These are phyloP conservation scores for Hirudo medicinalis DNA, from an alignment of 1,140 invertebrate genomes.

Conservation along the genomic window DNA sequence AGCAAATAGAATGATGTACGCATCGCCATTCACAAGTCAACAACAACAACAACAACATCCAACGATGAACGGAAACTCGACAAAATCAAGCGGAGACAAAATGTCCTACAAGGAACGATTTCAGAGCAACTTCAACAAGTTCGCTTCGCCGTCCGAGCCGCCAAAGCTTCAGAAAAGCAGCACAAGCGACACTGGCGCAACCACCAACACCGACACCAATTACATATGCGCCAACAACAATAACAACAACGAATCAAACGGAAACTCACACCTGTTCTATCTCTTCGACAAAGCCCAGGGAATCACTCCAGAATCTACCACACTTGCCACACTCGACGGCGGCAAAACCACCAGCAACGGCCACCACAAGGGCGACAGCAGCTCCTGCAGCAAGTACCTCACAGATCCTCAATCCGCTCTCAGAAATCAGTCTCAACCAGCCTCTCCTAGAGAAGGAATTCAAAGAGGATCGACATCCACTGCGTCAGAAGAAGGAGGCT, in stretches of 20 bases:
- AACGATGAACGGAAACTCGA: neutral
- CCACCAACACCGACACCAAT: neutral
- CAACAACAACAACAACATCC: neutral
- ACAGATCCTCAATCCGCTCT: too few species aligned
- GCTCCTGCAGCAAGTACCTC: neutral
- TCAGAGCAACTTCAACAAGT: constrained; percentile 2
- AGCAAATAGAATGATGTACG: too few species aligned
- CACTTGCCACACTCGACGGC: neutral
- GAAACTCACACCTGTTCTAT: neutral
- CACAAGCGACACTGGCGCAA: neutral
- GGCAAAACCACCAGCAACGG: neutral
- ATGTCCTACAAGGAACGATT: neutral
- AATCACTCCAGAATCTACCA: neutral
- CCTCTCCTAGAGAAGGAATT: too few species aligned
- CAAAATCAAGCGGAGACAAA: neutral
- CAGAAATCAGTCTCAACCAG: too few species aligned
- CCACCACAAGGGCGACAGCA: neutral
- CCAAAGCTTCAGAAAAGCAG: too few species aligned
- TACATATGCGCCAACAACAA: neutral
- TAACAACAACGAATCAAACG: neutral
- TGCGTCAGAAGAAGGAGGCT: too few species aligned
- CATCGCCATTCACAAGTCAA: neutral
- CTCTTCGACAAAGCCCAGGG: constrained; percentile 4
- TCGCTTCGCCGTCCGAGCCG: too few species aligned
- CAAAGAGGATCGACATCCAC: too few species aligned